These are phyloP conservation scores for Meliscaeva auricollis DNA, from an alignment of 2,888 invertebrate species.

Conservation along the genomic window DNA sequence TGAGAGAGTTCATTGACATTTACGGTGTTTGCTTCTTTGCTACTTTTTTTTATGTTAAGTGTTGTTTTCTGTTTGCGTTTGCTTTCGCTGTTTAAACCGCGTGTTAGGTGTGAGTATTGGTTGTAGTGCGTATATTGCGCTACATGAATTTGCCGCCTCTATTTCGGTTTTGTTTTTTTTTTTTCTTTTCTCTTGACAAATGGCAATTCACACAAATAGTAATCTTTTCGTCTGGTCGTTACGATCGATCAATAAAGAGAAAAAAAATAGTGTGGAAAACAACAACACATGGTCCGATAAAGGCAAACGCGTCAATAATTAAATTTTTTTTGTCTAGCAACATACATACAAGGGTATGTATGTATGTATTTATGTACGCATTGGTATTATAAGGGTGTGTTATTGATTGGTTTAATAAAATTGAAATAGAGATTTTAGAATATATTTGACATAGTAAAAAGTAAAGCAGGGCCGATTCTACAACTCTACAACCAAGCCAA, in stretches of 20 bases:
- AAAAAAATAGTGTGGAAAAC: background rate
- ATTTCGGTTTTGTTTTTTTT: conserved; percentile 22
- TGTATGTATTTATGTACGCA: too few species aligned
- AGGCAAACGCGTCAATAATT: background rate
- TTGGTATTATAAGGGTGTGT: background rate
- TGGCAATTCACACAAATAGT: background rate
- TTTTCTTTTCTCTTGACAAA: conserved; percentile 11
- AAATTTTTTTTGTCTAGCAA: too few species aligned
- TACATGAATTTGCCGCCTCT: background rate
- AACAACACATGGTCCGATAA: background rate
- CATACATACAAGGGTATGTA: too few species aligned
- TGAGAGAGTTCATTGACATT: conserved; percentile 70
- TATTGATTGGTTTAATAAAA: background rate
- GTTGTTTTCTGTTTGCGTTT: conserved; percentile 16
- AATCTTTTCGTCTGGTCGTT: background rate
- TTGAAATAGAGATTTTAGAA: too few species aligned
- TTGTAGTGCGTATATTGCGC: conserved; percentile 17
- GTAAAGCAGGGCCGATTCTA: too few species aligned
- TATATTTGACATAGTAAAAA: too few species aligned
- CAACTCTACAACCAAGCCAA: too few species aligned
- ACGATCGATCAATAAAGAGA: background rate
- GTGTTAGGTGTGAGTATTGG: conserved; percentile 11
- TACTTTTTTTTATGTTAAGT: conserved; percentile 24
- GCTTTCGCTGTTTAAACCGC: background rate
- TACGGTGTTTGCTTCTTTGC: conserved; percentile 55